Conservation (phyloP, 2,113 vertebrate genomes). For the Cochlearius cochlearius region DNA sequence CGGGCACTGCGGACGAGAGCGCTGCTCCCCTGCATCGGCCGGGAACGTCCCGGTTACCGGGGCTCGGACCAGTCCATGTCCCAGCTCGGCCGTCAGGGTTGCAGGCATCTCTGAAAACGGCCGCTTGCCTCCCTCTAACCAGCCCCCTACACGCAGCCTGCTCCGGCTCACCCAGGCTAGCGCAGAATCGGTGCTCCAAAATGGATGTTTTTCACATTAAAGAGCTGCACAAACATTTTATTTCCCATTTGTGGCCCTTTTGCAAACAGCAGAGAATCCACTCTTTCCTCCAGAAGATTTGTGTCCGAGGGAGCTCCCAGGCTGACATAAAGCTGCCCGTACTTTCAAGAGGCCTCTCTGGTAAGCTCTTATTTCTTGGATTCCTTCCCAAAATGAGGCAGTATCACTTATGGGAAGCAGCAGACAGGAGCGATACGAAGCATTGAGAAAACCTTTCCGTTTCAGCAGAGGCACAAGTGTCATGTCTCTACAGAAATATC, state of each 20-base stretch:
- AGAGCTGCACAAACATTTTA: conserved; percentile 56
- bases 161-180: background rate
- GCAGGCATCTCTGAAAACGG: background rate
- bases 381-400: conserved; percentile 48
- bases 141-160: background rate
- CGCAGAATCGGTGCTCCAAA: background rate
- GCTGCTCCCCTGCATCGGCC: background rate
- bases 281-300: conserved; percentile 56
- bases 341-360: conserved; percentile 64
- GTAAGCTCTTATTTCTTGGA: conserved; percentile 66
- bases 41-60: background rate
- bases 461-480: conserved; percentile 47
- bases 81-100: rapidly evolving
- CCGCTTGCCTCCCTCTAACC: background rate
- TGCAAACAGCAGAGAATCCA: conserved; percentile 59
- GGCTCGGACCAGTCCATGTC: rapidly evolving
- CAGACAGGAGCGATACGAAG: conserved; percentile 1
- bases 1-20: rapidly evolving
- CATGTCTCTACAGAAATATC: conserved; percentile 62
- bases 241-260: conserved; percentile 58
- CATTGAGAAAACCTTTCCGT: conserved; percentile 6
- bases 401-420: conserved; percentile 47
- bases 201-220: conserved; percentile 62
- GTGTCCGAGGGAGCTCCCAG: conserved; percentile 59
- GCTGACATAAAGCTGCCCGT: conserved; percentile 63